These are phyloP conservation scores for Lobophora halterata DNA, from an alignment of 2,888 invertebrate species.

Conservation along the genomic window DNA sequence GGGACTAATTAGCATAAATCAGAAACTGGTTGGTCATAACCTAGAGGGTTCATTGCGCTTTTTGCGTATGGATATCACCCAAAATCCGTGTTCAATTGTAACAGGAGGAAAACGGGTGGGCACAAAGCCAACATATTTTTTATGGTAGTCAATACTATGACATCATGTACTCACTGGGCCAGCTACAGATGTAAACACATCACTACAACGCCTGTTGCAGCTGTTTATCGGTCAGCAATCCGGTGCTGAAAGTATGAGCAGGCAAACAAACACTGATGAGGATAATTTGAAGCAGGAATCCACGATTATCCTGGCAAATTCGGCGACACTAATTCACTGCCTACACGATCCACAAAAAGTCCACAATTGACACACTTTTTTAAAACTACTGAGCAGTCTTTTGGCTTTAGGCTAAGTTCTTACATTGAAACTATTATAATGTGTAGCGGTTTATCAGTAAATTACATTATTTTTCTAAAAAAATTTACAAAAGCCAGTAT, in stretches of 20 bases:
- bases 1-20: slow-evolving; percentile 52
- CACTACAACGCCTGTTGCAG: slow-evolving; percentile 53
- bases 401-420: slow-evolving; percentile 45
- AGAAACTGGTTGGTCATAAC: slow-evolving; percentile 59
- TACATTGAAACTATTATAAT: slow-evolving; percentile 32
- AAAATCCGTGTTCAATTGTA: slow-evolving; percentile 55
- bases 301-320: slow-evolving; percentile 53
- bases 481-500: slow-evolving; percentile 59
- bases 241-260: slow-evolving; percentile 29
- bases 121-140: slow-evolving; percentile 78
- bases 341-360: slow-evolving; percentile 61
- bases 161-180: slow-evolving; percentile 75
- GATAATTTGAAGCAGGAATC: slow-evolving; percentile 44
- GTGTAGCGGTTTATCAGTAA: slow-evolving; percentile 39
- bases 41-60: slow-evolving; percentile 61
- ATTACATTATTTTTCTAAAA: slow-evolving; percentile 56
- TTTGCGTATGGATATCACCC: slow-evolving; percentile 62
- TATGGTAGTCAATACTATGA: slow-evolving; percentile 72
- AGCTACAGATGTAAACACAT: slow-evolving; percentile 78
- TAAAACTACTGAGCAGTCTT: slow-evolving; percentile 35
- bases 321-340: slow-evolving; percentile 65
- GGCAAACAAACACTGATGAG: slow-evolving; percentile 41
- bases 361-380: slow-evolving; percentile 39
- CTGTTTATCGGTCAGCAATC: slow-evolving; percentile 43
- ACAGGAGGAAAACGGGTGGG: slow-evolving; percentile 76